Conservation (phyloP, 2,113 vertebrate species). For the Sinocyclocheilus anshuiensis region DNA sequence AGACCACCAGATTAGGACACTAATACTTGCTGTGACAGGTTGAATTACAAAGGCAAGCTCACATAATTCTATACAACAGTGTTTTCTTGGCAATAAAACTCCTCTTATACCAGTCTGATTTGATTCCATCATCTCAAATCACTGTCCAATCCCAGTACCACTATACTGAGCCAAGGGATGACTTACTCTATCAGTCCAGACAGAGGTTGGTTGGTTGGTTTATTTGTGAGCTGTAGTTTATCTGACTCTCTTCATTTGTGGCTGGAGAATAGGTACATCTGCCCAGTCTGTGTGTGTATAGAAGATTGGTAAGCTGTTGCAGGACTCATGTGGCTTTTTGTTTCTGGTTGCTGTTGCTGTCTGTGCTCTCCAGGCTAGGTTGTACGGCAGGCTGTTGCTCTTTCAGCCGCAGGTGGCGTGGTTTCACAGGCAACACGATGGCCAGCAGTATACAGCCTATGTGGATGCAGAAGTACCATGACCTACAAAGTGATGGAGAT, state of each 20-base stretch:
- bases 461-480: constrained; percentile 89
- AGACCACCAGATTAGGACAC: constrained; percentile 40
- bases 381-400: constrained; percentile 69
- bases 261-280: constrained; percentile 45
- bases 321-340: constrained; percentile 73
- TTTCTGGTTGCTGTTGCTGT: constrained; percentile 77
- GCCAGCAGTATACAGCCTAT: constrained; percentile 81
- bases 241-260: constrained; percentile 41
- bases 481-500: constrained; percentile 70
- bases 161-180: constrained; percentile 36
- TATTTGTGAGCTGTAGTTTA: constrained; percentile 41
- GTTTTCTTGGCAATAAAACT: constrained; percentile 41
- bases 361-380: constrained; percentile 72
- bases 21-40: constrained; percentile 62
- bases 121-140: constrained; percentile 16
- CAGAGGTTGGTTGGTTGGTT: constrained; percentile 30
- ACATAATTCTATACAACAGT: constrained; percentile 52
- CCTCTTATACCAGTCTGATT: constrained; percentile 31
- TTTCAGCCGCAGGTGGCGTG: constrained; percentile 76
- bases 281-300: constrained; percentile 36
- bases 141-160: constrained; percentile 8
- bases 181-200: constrained; percentile 43
- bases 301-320: constrained; percentile 6
- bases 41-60: constrained; percentile 83
- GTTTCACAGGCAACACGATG: constrained; percentile 81